Evolutionary conservation across 37 sponge, comb jelly and placozoan species (phyloP).

Genomic region (Amphimedon queenslandica): DNA sequence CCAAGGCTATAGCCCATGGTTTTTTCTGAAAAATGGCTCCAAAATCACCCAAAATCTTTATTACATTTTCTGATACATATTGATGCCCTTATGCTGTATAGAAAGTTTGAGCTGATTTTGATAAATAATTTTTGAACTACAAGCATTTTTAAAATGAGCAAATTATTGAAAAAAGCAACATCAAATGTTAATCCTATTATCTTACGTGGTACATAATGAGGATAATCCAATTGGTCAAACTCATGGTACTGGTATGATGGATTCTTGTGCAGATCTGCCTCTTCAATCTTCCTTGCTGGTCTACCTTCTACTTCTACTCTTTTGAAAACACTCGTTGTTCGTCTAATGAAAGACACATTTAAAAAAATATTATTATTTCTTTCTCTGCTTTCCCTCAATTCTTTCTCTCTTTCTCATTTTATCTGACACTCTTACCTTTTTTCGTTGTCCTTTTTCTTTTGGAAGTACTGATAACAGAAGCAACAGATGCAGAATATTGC

Average conservation of each 20-base stretch:
- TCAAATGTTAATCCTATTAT: background rate
- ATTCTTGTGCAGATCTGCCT: background rate
- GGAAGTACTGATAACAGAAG: slow-evolving; percentile 25
- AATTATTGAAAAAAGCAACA: background rate
- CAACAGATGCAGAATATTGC: slow-evolving; percentile 30
- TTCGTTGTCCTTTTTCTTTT: slow-evolving; percentile 19
- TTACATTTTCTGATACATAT: too few relatives aligned
- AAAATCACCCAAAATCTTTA: too few relatives aligned
- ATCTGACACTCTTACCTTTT: slow-evolving; percentile 15
- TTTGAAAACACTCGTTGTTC: background rate
- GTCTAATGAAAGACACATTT: background rate
- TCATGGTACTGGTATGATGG: slow-evolving; percentile 12
- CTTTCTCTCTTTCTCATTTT: too few relatives aligned
- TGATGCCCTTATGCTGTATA: too few relatives aligned
- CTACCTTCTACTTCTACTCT: background rate
- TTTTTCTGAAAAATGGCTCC: too few relatives aligned
- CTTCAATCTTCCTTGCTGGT: background rate
- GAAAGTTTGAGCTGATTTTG: too few relatives aligned
- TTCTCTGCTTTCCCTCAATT: too few relatives aligned
- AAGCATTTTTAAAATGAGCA: background rate
- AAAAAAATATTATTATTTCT: background rate
- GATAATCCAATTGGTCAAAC: slow-evolving; percentile 24
- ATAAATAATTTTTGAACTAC: too few relatives aligned
- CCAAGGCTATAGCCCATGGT: too few relatives aligned
- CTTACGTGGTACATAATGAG: slow-evolving; percentile 22